A percentile compares a stretch with the other conserved stretches of the same genome.
Conservation (phyloP, 1,140 invertebrate genomes). For the Drosophila novamexicana region DNA sequence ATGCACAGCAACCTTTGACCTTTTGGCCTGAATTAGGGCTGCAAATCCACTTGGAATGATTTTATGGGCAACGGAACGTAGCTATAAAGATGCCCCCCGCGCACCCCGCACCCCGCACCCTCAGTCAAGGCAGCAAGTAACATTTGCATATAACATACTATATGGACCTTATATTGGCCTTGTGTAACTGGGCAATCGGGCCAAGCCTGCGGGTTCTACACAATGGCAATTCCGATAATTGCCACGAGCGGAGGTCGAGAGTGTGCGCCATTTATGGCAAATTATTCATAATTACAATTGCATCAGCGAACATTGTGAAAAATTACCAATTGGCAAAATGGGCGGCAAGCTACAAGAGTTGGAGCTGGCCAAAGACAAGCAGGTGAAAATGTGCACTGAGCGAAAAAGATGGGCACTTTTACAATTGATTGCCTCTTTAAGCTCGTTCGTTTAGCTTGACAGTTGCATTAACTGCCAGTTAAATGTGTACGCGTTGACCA, state of each 20-base stretch:
- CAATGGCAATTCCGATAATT: slow-evolving; percentile 70
- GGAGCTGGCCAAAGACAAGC: background rate
- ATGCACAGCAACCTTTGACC: slow-evolving; percentile 20
- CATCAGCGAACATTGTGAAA: slow-evolving; percentile 37
- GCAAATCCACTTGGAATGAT: slow-evolving; percentile 14
- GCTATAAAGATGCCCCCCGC: background rate
- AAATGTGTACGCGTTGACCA: too few relatives aligned
- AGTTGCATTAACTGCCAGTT: too few relatives aligned
- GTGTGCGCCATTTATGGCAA: slow-evolving; percentile 73
- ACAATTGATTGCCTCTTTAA: too few relatives aligned
- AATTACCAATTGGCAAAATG: slow-evolving; percentile 37
- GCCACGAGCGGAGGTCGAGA: slow-evolving; percentile 28
- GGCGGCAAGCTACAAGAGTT: background rate
- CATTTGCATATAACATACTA: slow-evolving; percentile 24
- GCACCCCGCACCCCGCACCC: background rate
- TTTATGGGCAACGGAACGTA: slow-evolving; percentile 6
- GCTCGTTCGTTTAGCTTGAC: too few relatives aligned
- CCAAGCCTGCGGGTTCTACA: slow-evolving; percentile 26
- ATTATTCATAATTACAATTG: slow-evolving; percentile 80
- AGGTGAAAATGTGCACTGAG: background rate
- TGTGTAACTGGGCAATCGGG: slow-evolving; percentile 23
- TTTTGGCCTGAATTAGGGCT: slow-evolving; percentile 36
- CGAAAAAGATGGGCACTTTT: background rate
- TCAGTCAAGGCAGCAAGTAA: background rate
- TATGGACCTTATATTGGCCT: background rate